Conservation (phyloP, 1,140 invertebrate species). For the Drosophila varians region DNA sequence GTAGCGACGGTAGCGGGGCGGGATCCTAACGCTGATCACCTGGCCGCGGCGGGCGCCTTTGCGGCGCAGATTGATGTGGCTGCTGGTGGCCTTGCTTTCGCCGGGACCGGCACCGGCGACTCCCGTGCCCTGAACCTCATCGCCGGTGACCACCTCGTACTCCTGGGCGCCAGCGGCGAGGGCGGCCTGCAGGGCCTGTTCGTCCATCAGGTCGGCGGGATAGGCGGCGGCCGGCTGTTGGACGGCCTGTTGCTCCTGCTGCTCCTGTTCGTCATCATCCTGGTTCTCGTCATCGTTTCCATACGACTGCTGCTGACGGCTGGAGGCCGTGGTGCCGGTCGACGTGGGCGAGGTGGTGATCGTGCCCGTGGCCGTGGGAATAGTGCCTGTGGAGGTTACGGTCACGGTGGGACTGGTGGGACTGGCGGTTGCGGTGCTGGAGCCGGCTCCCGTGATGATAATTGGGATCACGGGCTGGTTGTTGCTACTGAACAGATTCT, state of each 20-base stretch:
- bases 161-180: conserved; percentile 74
- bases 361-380: conserved; percentile 64
- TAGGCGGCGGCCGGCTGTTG: conserved; percentile 24
- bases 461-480: conserved; percentile 69
- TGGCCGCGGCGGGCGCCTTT: conserved; percentile 68
- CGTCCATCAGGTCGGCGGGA: conserved; percentile 59
- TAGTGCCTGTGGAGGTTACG: conserved; percentile 58
- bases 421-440: not conserved
- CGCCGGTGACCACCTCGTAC: conserved; percentile 66
- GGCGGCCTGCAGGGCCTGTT: conserved; percentile 69
- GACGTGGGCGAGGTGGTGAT: conserved; percentile 35
- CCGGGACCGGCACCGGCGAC: conserved; percentile 6
- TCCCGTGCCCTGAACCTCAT: conserved; percentile 45
- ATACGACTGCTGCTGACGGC: not conserved
- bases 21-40: conserved; percentile 70
- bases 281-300: conserved; percentile 11
- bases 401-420: conserved; percentile 20
- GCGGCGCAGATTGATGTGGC: conserved; percentile 67
- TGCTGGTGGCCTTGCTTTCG: conserved; percentile 62
- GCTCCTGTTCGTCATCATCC: conserved; percentile 7
- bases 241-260: conserved; percentile 10
- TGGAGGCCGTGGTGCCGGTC: not conserved
- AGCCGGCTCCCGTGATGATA: conserved; percentile 62
- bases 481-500: conserved; percentile 69
- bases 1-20: conserved; percentile 71